These are phyloP conservation scores for Thecocarcelia acutangulata DNA, from an alignment of 2,888 invertebrate genomes.

Conservation along the genomic window DNA sequence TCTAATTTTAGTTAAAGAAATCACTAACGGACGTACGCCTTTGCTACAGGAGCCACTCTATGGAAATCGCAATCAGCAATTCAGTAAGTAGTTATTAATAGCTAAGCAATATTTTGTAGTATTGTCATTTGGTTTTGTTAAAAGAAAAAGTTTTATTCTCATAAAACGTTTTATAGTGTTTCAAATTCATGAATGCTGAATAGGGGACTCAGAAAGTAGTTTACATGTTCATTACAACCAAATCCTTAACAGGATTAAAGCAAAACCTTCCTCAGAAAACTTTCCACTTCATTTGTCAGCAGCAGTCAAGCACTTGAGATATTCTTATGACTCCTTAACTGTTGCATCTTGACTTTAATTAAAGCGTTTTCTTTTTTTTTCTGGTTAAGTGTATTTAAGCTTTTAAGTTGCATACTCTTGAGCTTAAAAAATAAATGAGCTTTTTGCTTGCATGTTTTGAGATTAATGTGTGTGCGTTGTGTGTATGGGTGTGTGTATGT, in stretches of 20 bases:
- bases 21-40: constrained; percentile 87
- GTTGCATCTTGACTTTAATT: constrained; percentile 55
- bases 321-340: constrained; percentile 26
- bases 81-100: constrained; percentile 86
- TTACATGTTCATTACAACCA: background rate
- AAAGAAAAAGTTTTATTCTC: background rate
- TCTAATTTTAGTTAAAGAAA: constrained; percentile 82
- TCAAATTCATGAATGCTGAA: background rate
- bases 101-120: constrained; percentile 20
- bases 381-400: constrained; percentile 51
- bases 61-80: constrained; percentile 92
- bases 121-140: background rate
- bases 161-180: no score
- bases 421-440: constrained; percentile 26
- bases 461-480: background rate
- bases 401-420: constrained; percentile 42
- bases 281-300: constrained; percentile 39
- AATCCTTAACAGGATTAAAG: background rate
- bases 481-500: background rate
- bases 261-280: constrained; percentile 2
- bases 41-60: constrained; percentile 94
- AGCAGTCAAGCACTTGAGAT: constrained; percentile 4
- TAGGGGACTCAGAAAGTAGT: background rate
- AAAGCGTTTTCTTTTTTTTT: constrained; percentile 31
- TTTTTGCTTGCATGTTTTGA: background rate